phyloP scores from a whole-genome alignment of 2,888 invertebrate species.

The Drosophila paranaensis region DNA sequence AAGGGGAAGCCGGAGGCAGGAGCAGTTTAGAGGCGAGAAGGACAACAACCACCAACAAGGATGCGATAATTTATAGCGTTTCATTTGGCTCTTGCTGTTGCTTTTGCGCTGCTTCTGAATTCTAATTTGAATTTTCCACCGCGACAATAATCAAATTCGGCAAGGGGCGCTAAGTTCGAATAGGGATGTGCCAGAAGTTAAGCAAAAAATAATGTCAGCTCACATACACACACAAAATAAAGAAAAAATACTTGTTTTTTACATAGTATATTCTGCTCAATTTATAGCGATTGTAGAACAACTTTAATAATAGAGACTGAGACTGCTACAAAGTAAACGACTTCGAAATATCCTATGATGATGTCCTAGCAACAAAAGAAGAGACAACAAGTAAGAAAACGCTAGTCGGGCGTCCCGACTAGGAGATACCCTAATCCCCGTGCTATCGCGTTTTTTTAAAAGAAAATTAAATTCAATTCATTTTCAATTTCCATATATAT shows the following conservation, averaged over 20 bases:
- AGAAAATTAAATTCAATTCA: too few relatives aligned
- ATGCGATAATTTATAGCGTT: conserved; percentile 79
- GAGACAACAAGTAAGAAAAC: too few relatives aligned
- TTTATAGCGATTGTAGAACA: conserved; percentile 69
- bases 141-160: conserved; percentile 74
- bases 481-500: too few relatives aligned
- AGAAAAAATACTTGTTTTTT: conserved; percentile 17
- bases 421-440: too few relatives aligned
- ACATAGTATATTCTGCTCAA: conserved; percentile 65
- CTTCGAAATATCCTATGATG: background rate
- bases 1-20: background rate
- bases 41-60: conserved; percentile 69
- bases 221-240: conserved; percentile 37
- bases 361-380: background rate
- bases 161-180: conserved; percentile 30
- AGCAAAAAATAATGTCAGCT: conserved; percentile 17
- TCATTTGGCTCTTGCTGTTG: conserved; percentile 61
- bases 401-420: too few relatives aligned
- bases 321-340: background rate
- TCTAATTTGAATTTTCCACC: conserved; percentile 83
- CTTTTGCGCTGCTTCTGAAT: conserved; percentile 60
- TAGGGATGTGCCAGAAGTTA: background rate
- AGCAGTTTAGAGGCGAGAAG: conserved; percentile 13
- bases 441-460: too few relatives aligned
- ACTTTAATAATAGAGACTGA: conserved; percentile 30